Evolutionary conservation across 2,888 invertebrate genomes (phyloP).

Genomic region (Tyria jacobaeae): DNA sequence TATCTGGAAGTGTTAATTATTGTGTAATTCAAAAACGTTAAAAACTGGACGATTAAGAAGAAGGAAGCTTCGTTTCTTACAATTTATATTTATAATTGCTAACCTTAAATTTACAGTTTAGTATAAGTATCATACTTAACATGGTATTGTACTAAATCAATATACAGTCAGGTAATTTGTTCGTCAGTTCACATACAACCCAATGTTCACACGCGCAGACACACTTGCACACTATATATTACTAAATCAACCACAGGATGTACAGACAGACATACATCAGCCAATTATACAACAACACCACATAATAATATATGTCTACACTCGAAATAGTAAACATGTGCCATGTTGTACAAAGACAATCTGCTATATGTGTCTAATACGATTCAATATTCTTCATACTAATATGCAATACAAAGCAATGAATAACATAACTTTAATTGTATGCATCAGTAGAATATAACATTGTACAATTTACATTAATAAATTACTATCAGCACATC

Average conservation of each 20-base stretch:
- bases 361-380: too few species aligned
- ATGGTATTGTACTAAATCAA: constrained; percentile 45
- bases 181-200: constrained; percentile 31
- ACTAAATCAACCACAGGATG: background rate
- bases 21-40: constrained; percentile 18
- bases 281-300: too few species aligned
- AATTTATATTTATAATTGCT: constrained; percentile 25
- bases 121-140: constrained; percentile 26
- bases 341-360: too few species aligned
- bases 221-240: background rate
- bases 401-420: background rate
- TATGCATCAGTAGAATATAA: background rate
- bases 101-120: constrained; percentile 39
- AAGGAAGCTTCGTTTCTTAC: constrained; percentile 47
- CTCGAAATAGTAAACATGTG: too few species aligned
- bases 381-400: too few species aligned
- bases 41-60: constrained; percentile 39
- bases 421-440: background rate
- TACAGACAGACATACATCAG: background rate
- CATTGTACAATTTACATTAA: background rate
- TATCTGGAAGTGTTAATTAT: background rate
- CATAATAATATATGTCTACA: too few species aligned
- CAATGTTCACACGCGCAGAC: background rate
- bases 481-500: background rate
- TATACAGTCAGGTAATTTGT: constrained; percentile 40